These are phyloP conservation scores for Scatophagus argus DNA, from an alignment of 2,113 vertebrate species.

Conservation along the genomic window DNA sequence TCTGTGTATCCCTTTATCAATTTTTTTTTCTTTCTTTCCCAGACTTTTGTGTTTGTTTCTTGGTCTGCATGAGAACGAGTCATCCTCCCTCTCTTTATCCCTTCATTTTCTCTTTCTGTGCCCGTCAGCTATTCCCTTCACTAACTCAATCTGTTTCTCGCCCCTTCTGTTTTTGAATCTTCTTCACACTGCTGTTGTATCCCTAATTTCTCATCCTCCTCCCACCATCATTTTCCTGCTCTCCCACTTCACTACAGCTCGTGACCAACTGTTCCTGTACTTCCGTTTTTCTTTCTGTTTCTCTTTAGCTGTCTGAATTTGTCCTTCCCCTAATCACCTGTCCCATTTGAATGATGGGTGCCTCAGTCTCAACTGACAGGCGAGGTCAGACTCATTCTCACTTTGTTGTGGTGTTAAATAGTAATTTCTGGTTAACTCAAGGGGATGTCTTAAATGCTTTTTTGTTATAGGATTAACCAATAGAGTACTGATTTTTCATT, in stretches of 20 bases:
- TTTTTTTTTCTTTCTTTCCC: constrained; percentile 14
- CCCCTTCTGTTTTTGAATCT: neutral
- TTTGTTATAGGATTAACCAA: constrained; percentile 27
- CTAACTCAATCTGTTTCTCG: constrained; percentile 1
- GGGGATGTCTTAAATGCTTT: constrained; percentile 35
- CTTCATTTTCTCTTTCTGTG: constrained; percentile 7
- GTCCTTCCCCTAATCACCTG: constrained; percentile 67
- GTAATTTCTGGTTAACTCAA: constrained; percentile 49
- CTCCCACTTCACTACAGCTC: neutral
- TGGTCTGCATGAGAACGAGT: constrained; percentile 14
- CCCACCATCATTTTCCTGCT: neutral
- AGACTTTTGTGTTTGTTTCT: constrained; percentile 36
- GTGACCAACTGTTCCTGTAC: neutral
- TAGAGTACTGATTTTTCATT: constrained; percentile 14
- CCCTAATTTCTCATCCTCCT: neutral
- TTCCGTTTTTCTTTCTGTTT: constrained; percentile 40
- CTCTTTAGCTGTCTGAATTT: constrained; percentile 53
- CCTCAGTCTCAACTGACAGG: constrained; percentile 62
- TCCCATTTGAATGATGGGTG: constrained; percentile 75
- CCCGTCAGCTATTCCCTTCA: neutral
- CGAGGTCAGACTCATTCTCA: constrained; percentile 60
- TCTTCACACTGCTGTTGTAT: neutral
- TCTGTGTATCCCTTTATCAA: constrained; percentile 37
- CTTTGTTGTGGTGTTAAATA: constrained; percentile 53
- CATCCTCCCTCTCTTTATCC: constrained; percentile 15